phyloP scores from a whole-genome alignment of 2,113 vertebrate genomes.

The Piaya cayana region DNA sequence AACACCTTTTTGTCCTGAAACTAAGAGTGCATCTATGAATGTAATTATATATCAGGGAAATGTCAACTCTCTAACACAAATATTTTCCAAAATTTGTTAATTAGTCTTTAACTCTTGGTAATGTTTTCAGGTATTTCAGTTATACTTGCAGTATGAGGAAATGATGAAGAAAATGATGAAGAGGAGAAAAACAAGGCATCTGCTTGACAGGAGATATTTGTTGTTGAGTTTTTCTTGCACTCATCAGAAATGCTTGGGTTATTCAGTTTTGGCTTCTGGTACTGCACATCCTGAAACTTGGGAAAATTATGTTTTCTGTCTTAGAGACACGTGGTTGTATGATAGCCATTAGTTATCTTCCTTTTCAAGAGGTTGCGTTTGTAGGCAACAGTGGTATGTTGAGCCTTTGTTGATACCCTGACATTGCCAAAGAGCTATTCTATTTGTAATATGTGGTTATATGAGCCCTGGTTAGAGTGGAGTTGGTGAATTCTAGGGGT shows the following conservation, averaged over 20 bases:
- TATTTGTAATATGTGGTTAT: not conserved
- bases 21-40: not conserved
- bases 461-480: not conserved
- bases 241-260: not conserved
- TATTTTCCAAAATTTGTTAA: not conserved
- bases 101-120: not conserved
- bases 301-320: not conserved
- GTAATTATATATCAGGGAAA: accelerated
- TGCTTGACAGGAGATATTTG: not conserved
- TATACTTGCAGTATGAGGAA: not conserved
- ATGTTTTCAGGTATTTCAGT: not conserved
- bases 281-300: not conserved
- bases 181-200: not conserved
- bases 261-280: not conserved
- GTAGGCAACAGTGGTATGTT: not conserved
- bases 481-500: not conserved
- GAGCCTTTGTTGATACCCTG: not conserved
- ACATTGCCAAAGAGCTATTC: not conserved
- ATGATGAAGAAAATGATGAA: not conserved
- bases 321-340: not conserved
- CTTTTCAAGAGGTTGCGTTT: not conserved
- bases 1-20: not conserved
- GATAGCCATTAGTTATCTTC: not conserved
- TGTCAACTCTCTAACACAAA: not conserved
- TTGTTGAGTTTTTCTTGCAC: not conserved